Base-by-base conservation (phyloP, 2,888 invertebrate species). In the Tinea pellionella region DNA sequence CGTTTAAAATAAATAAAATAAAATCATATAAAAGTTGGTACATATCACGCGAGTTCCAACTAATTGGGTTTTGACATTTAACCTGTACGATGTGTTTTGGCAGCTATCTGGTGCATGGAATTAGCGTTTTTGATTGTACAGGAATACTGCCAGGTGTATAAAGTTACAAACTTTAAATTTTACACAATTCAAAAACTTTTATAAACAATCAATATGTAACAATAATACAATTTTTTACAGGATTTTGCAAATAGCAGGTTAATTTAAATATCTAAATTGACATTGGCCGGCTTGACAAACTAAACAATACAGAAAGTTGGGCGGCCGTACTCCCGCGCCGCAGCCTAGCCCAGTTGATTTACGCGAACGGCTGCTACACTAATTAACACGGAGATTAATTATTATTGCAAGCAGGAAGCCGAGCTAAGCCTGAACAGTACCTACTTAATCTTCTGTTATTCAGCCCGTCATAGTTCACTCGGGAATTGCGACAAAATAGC, bases 301-400 rank as follows among this genome's bases (percentile, higher is more conserved):
- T 19, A 68, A 67, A 71, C 69, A 72, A 70, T 72, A 67, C 67
- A 64, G 32, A 51, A 60, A 59, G 61, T 56, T 59, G 57, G 29
- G 42, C 59, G 47, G 60, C 42, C 55, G 13, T 41, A 6, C 59
- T 37, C 59, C 29, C 47, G 60, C 53, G 30, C 51, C 18, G 29
- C 59, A 32, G 58, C 19, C 43, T 59, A 60, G 59, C 18, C 47
- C 62, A 63, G 59, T 62, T 75, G 73, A 77, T 78, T 77, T 76
- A 77, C 70, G 72, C 64, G 66, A 68, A 69, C 68, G 70, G 72
- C 70, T 68, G 72, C 74, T 70, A 70, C 73, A 69, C 76, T 80
- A 81, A 83, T 82, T 82, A 83, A 80, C 76, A 71, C 64, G 66
- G 68, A 77, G 78, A 82, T 82, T 82, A 82, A 82, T 83, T 80